Evolutionary conservation across 1,140 invertebrate species (phyloP), one percentile per base, ranked within the genome.

Genomic region (Achroia grisella): DNA sequence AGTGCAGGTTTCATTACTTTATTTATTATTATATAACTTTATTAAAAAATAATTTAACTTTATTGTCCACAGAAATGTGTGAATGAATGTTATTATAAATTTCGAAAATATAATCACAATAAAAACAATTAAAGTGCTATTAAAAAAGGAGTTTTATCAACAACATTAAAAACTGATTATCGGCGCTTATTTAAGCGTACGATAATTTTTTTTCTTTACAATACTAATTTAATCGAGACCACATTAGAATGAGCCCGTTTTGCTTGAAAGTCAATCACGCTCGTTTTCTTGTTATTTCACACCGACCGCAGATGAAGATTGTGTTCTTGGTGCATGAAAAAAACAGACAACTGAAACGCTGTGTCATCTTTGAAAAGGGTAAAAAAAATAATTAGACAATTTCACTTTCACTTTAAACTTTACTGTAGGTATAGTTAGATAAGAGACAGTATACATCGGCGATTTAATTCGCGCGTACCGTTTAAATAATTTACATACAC

Each of bases 341-440:
- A 56, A 51, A 46, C 39, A 6, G 17, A 23, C 17, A 23, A 23
- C 17, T 23, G 54, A 69, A 75, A 44, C 53, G 74, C 77, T 65
- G 57, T 77, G 67, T 84, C 80, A 84, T 81, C 71, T 71, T 50
- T 83, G 70, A 67, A 68, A 61, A 74, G 66, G 70, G 77, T 58
- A 56, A 62, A 61, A 71, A 71, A 71, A 75, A 70, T 72, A 82
- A 78, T 75, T 75, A 81, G 55, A 76, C 62, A 66, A 13, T 69
- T 79, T 80, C 71, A 67, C 80, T 84, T 84, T 84, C 80, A 82
- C 80, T 23, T 23, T 6, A 23, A 23, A 23, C 17, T 78, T 51
- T 53, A 58, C 57, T 60, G 52, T 65, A 63, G 49, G 66, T 69
- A 63, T 73, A 65, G 66, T 80, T 71, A 75, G 70, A 55, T 80